phyloP scores from a whole-genome alignment of 2,888 invertebrate species.

The Callinectes sapidus region DNA sequence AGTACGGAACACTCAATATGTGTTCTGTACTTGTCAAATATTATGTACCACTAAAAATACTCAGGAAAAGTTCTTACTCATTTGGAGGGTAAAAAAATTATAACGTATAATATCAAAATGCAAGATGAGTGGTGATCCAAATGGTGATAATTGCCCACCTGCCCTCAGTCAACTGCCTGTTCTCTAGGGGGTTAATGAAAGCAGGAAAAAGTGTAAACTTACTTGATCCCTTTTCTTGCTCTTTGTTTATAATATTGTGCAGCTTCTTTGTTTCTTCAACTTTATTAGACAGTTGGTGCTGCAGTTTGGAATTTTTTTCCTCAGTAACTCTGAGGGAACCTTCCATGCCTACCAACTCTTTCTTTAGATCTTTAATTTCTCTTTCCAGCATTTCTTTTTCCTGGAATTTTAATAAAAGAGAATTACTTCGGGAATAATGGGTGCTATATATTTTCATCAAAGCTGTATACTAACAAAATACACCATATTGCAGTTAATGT shows the following conservation, averaged over 20 bases:
- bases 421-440: not conserved
- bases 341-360: constrained; percentile 36
- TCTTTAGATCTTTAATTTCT: constrained; percentile 17
- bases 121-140: too few relatives aligned
- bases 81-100: too few relatives aligned
- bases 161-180: too few relatives aligned
- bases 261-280: constrained; percentile 49
- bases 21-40: too few relatives aligned
- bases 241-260: constrained; percentile 49
- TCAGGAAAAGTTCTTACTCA: too few relatives aligned
- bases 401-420: constrained; percentile 6
- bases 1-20: too few relatives aligned
- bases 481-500: not conserved
- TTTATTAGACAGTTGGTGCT: constrained; percentile 40
- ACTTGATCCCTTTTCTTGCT: constrained; percentile 49
- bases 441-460: not conserved
- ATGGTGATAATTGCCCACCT: too few relatives aligned
- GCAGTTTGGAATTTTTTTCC: constrained; percentile 46
- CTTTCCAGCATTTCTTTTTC: constrained; percentile 57
- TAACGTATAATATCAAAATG: too few relatives aligned
- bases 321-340: constrained; percentile 38
- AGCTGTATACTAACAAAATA: not conserved
- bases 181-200: too few relatives aligned
- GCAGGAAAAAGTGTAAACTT: not conserved
- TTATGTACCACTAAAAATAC: too few relatives aligned